Evolutionary conservation across 1,140 invertebrate genomes (phyloP), one percentile per base, ranked within the genome.

Genomic region (Andricus grossulariae): DNA sequence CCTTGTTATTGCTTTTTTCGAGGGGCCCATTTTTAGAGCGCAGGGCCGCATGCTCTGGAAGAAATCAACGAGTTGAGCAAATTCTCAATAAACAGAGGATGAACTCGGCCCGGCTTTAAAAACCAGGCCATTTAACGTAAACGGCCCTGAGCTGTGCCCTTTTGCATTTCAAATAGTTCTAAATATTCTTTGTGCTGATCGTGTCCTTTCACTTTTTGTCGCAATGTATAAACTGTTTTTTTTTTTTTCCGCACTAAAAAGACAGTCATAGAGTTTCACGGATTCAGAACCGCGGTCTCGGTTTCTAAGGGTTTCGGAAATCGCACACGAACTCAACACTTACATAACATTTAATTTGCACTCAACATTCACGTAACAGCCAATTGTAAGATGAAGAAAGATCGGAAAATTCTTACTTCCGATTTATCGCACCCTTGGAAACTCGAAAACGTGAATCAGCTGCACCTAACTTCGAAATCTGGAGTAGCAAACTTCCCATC

Each of bases 1-100:
- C 84, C 83, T 83, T 82, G 50, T 88, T 88, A 87, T 88, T 88
- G 86, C 86, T 87, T 88, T 32, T 79, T 82, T 86, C 73, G 75
- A 79, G 77, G 81, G 80, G 78, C 77, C 80, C 77, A 75, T 80
- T 83, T 80, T 54, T 54, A 83, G 78, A 77, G 71, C 81, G 77
- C 80, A 80, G 78, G 71, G 76, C 77, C 77, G 78, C 70, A 72
- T 72, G 75, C 76, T 79, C 76, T 77, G 81, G 78, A 71, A 78
- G 70, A 66, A 83, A 79, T 79, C 50, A 82, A 83, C 79, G 71
- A 78, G 81, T 85, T 82, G 84, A 83, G 80, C 82, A 82, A 84
- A 84, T 84, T 79, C 76, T 71, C 78, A 77, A 77, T 74, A 80
- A 82, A 80, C 66, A 57, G 39, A 73, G 79, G 73, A 79, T 16